Evolutionary conservation across 2,797 vertebrate genomes (phyloP), one percentile per base, ranked within the genome.

Genomic region (Pipistrellus pipistrellus): DNA sequence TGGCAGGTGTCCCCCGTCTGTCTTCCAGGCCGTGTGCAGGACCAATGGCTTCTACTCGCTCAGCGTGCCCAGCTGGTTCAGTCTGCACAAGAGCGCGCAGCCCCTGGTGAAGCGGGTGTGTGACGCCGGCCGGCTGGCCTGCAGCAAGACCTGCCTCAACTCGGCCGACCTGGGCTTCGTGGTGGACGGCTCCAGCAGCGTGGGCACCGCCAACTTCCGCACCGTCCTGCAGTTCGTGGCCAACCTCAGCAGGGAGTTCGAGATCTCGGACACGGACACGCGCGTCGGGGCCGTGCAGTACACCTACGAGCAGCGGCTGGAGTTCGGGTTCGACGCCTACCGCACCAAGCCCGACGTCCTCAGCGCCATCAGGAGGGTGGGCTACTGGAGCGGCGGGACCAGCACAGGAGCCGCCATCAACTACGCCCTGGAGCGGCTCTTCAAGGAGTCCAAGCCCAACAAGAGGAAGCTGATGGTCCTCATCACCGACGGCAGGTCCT

Each of bases 401-500:
- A 99, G 99, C 98, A 99, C 99, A 0, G 99, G 99, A 0, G 99
- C 99, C 0, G 99, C 99, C 96, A 99, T 99, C 98, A 99, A 98
- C 92, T 99, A 98, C 0, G 98, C 99, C 1, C 98, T 99, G 0
- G 99, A 99, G 59, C 99, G 99, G 96, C 99, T 99, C 51, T 99
- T 99, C 98, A 99, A 98, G 98, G 99, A 99, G 95, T 99, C 99
- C 97, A 99, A 99, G 97, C 99, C 99, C 97, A 99, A 99, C 98
- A 99, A 99, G 94, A 99, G 99, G 97, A 99, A 99, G 98, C 98
- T 99, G 90, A 99, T 99, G 99, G 99, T 99, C 27, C 99, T 99
- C 75, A 99, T 99, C 86, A 99, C 99, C 0, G 99, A 99, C 0
- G 99, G 99, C 4, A 98, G 99, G 88, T 99, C 99, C 18, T 99